Evolutionary conservation across 2,888 invertebrate genomes (phyloP).

Genomic region (Monopis laevigella): DNA sequence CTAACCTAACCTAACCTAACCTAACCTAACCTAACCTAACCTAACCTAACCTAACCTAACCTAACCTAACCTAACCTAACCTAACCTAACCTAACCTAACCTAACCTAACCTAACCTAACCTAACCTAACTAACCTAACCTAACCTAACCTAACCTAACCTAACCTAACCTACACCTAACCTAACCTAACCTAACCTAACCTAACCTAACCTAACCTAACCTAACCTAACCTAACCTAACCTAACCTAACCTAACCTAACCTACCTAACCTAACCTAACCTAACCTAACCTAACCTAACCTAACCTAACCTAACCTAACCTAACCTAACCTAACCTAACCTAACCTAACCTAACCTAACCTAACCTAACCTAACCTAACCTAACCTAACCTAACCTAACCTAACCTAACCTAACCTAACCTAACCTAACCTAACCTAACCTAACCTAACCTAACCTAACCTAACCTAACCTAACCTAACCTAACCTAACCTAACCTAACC

Average conservation of each 20-base stretch:
- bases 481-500: constrained; percentile 14
- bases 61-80: too few relatives aligned
- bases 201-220: constrained; percentile 15
- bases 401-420: constrained; percentile 13
- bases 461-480: constrained; percentile 18
- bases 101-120: constrained; percentile 13
- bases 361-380: constrained; percentile 14
- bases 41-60: constrained; percentile 14
- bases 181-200: constrained; percentile 12
- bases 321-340: constrained; percentile 13
- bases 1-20: constrained; percentile 15
- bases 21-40: constrained; percentile 15
- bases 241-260: constrained; percentile 18
- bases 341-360: constrained; percentile 12
- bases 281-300: constrained; percentile 13
- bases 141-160: constrained; percentile 13
- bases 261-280: constrained; percentile 15
- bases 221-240: constrained; percentile 16
- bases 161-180: constrained; percentile 12
- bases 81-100: constrained; percentile 12
- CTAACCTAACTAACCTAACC: constrained; percentile 15
- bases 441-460: constrained; percentile 13
- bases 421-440: constrained; percentile 15
- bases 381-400: constrained; percentile 17
- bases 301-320: constrained; percentile 13